These are phyloP conservation scores for Asteroscopus sphinx DNA, from an alignment of 2,888 invertebrate species.

Conservation along the genomic window DNA sequence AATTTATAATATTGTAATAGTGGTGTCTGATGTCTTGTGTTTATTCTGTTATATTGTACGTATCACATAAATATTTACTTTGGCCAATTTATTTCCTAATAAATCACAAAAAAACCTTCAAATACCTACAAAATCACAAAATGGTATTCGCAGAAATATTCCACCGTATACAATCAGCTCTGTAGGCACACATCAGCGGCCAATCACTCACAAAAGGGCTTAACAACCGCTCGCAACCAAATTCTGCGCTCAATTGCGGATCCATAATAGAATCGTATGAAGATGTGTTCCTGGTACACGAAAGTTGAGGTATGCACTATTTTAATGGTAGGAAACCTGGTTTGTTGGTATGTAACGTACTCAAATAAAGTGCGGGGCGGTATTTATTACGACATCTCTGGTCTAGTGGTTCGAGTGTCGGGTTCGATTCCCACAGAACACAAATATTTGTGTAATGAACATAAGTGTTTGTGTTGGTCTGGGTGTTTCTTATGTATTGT, in stretches of 20 bases:
- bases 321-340: not conserved
- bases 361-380: not conserved
- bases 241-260: constrained; percentile 40
- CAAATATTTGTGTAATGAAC: too few relatives aligned
- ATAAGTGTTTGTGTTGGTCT: too few relatives aligned
- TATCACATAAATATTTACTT: not conserved
- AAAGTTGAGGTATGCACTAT: not conserved
- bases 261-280: constrained; percentile 15
- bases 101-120: constrained; percentile 7
- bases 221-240: constrained; percentile 35
- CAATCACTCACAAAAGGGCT: constrained; percentile 54
- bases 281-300: constrained; percentile 6
- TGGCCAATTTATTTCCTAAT: not conserved
- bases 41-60: too few relatives aligned
- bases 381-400: too few relatives aligned
- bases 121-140: not conserved
- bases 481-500: too few relatives aligned
- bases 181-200: constrained; percentile 30
- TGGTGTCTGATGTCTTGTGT: too few relatives aligned
- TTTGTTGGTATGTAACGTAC: not conserved
- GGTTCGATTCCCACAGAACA: too few relatives aligned
- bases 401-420: too few relatives aligned
- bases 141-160: constrained; percentile 16
- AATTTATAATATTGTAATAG: too few relatives aligned
- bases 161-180: constrained; percentile 29